Evolutionary conservation across 2,113 vertebrate genomes (phyloP).

Genomic region (Isurus oxyrinchus): DNA sequence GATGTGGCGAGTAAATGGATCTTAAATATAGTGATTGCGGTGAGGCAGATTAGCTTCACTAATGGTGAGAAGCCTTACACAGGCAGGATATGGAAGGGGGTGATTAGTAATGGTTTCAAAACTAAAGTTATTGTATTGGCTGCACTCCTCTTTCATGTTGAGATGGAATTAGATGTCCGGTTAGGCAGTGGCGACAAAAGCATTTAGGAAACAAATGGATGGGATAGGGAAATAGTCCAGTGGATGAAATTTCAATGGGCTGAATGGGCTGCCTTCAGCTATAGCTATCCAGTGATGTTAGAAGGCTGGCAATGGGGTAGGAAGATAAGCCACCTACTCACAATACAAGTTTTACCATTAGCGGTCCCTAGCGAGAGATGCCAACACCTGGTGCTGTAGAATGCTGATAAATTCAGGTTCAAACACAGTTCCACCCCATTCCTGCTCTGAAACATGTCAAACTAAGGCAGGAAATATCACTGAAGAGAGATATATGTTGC

Average conservation of each 20-base stretch:
- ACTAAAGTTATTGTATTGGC: background rate
- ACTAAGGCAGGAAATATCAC: background rate
- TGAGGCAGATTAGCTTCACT: background rate
- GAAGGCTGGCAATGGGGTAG: background rate
- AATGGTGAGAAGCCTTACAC: background rate
- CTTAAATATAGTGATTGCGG: background rate
- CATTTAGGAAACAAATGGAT: background rate
- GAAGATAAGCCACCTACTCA: background rate
- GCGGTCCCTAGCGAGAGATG: background rate
- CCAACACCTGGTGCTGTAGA: background rate
- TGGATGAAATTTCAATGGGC: background rate
- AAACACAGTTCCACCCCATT: background rate
- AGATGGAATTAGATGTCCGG: background rate
- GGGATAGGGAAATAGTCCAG: background rate
- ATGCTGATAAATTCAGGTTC: background rate
- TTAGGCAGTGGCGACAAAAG: background rate
- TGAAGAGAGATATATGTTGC: background rate
- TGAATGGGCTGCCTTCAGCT: background rate
- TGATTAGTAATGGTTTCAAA: background rate
- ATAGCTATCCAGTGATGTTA: background rate
- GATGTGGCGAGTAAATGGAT: background rate
- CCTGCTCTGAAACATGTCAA: background rate
- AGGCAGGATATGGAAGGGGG: background rate
- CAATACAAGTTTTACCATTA: background rate
- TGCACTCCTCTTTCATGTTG: background rate